These are phyloP conservation scores for Euglossa dilemma DNA, from an alignment of 1,140 invertebrate species.

Conservation along the genomic window DNA sequence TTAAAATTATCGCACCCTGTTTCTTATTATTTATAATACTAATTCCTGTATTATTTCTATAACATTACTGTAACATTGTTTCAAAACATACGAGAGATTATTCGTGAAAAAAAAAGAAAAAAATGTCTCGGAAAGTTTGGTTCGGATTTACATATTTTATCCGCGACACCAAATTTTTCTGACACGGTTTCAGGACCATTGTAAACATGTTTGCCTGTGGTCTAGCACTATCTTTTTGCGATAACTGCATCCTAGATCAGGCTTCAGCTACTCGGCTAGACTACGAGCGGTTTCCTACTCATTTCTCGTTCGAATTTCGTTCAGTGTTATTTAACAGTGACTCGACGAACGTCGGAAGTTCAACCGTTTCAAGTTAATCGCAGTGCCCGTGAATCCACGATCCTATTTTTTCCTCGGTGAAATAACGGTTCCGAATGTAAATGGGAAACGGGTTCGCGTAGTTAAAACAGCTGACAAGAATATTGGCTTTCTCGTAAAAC, in stretches of 20 bases:
- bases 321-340: neutral
- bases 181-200: neutral
- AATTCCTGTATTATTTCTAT: too few species aligned
- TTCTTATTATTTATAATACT: too few species aligned
- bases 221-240: neutral
- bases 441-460: neutral
- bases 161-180: neutral
- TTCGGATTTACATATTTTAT: neutral
- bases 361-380: neutral
- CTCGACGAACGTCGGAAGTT: neutral
- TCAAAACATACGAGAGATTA: too few species aligned
- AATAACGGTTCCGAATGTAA: neutral
- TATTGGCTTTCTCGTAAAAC: slow-evolving; percentile 7
- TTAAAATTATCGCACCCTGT: too few species aligned
- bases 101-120: neutral
- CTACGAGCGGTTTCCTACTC: neutral
- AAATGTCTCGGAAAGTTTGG: neutral
- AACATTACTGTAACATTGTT: too few species aligned
- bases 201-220: slow-evolving; percentile 11
- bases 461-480: neutral
- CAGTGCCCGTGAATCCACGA: neutral
- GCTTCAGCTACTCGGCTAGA: neutral
- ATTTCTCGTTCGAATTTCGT: neutral
- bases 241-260: neutral
- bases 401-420: neutral